Evolutionary conservation across 1,140 invertebrate genomes (phyloP).

Genomic region (Plodia interpunctella): DNA sequence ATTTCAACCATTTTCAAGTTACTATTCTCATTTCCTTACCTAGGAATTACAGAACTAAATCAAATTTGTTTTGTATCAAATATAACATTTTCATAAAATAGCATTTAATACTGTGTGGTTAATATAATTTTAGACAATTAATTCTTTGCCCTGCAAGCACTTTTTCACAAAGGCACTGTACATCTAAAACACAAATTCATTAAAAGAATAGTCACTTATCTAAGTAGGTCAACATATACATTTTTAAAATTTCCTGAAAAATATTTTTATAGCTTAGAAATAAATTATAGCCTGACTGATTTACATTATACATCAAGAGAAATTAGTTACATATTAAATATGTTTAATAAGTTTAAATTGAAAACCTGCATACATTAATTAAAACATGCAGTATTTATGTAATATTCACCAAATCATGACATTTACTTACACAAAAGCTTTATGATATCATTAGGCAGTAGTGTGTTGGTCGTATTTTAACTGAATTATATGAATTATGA

Average conservation of each 20-base stretch:
- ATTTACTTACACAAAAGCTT: too few species aligned
- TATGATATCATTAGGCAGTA: too few species aligned
- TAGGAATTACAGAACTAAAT: not conserved
- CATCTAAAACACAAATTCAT: slow-evolving; percentile 18
- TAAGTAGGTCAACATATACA: too few species aligned
- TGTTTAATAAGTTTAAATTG: too few species aligned
- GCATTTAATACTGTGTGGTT: slow-evolving; percentile 18
- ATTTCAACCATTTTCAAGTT: not conserved
- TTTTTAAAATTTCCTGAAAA: too few species aligned
- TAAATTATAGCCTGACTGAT: slow-evolving; percentile 12
- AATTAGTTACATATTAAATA: too few species aligned
- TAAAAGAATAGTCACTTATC: not conserved
- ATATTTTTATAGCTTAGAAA: not conserved
- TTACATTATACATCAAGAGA: slow-evolving; percentile 10
- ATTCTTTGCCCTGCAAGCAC: slow-evolving; percentile 12
- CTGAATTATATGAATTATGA: not conserved
- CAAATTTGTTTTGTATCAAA: slow-evolving; percentile 27
- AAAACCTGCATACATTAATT: too few species aligned
- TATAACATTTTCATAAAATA: slow-evolving; percentile 30
- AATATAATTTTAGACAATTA: slow-evolving; percentile 23
- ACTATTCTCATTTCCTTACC: not conserved
- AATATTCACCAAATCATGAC: too few species aligned
- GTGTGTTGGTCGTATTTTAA: too few species aligned
- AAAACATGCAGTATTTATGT: too few species aligned
- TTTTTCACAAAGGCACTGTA: slow-evolving; percentile 38